phyloP scores from a whole-genome alignment of 37 sponge, comb jelly and placozoan genomes.

The Geodia barretti region DNA sequence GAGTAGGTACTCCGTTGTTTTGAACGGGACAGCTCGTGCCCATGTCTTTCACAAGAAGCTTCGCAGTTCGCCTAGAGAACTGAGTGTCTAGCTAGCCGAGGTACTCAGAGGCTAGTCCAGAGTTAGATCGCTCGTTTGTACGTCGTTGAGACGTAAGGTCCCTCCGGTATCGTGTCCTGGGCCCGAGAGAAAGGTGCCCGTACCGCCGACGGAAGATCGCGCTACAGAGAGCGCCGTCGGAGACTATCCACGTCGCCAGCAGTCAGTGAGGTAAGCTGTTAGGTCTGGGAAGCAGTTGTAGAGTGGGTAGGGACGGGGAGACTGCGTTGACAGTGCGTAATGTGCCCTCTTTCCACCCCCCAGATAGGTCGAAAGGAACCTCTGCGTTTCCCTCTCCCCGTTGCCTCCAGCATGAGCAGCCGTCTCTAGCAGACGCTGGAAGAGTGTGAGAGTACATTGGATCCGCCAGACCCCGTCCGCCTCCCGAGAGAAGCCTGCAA shows the following conservation, averaged over 20 bases:
- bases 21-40: not conserved
- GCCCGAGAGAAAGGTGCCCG: not conserved
- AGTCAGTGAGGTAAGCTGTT: not conserved
- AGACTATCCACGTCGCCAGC: not conserved
- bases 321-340: not conserved
- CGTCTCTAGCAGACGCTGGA: not conserved
- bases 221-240: not conserved
- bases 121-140: not conserved
- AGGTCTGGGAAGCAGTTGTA: not conserved
- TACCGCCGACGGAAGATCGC: not conserved
- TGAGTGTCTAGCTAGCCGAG: not conserved
- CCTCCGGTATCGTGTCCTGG: not conserved
- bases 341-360: not conserved
- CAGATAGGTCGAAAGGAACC: not conserved
- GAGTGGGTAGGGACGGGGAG: not conserved
- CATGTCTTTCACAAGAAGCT: not conserved
- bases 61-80: not conserved
- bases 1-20: conserved; percentile 36
- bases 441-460: not conserved
- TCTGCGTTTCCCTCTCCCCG: not conserved
- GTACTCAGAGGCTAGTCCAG: not conserved
- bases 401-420: not conserved
- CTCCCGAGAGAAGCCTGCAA: not conserved
- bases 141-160: not conserved
- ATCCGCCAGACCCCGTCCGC: not conserved